Evolutionary conservation across 1,140 invertebrate species (phyloP), one percentile per base, ranked within the genome.

Genomic region (Pinna nobilis): DNA sequence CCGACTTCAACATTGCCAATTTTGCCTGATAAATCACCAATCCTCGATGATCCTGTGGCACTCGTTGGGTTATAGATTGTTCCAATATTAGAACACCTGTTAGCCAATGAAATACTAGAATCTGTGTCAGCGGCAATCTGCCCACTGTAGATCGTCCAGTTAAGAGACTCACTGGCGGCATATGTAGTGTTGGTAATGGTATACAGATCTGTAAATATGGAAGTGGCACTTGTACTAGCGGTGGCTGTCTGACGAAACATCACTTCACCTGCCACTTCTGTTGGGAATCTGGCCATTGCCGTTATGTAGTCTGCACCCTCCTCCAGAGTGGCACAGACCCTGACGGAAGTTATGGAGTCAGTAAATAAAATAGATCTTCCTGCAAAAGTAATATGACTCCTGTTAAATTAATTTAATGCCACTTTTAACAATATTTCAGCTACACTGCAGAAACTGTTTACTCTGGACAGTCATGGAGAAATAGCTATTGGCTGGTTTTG

Each of bases 211-310:
- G 96, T 92, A 47, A 95, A 92, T 3, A 96, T 94, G 70, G 96
- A 94, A 0, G 93, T 93, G 28, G 92, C 92, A 85, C 89, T 70
- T 78, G 84, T 23, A 85, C 89, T 57, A 77, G 83, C 15, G 69
- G 91, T 88, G 18, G 70, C 57, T 35, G 66, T 28, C 60, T 89
- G 86, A 2, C 95, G 91, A 74, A 98, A 95, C 84, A 94, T 92
- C 7, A 98, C 91, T 0, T 90, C 92, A 5, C 97, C 97, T 0
- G 93, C 93, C 20, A 98, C 86, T 0, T 94, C 63, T 4, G 93
- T 91, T 30, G 93, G 91, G 78, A 98, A 97, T 70, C 91, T 92
- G 0, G 96, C 96, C 66, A 95, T 92, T 0, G 95, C 95, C 51
- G 94, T 92, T 82, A 94, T 94, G 77, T 96, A 94, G 28, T 65